These are phyloP conservation scores for Strongylocentrotus purpuratus DNA, from an alignment of 35 echinoderm and acorn worm species.

Conservation along the genomic window DNA sequence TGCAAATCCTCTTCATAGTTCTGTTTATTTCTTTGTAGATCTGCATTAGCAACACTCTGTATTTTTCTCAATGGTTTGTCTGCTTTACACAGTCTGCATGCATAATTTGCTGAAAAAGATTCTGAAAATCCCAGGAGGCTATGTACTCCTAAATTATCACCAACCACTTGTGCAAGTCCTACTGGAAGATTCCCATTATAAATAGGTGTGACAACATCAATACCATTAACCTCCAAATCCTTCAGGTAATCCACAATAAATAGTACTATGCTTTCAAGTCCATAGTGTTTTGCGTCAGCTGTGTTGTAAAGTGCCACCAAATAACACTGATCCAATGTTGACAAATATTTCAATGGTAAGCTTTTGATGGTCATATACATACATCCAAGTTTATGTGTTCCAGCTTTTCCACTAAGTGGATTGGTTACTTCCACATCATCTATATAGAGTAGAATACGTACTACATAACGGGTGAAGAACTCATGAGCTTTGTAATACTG, in stretches of 20 bases:
- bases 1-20: constrained; percentile 64
- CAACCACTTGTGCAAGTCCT: constrained; percentile 63
- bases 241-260: constrained; percentile 60
- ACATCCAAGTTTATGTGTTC: constrained; percentile 66
- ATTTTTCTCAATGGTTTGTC: neutral
- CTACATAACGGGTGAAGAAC: constrained; percentile 24
- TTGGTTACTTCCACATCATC: constrained; percentile 70
- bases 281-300: constrained; percentile 59
- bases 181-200: constrained; percentile 56
- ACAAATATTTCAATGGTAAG: constrained; percentile 56
- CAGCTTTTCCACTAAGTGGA: constrained; percentile 62
- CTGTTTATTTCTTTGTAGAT: neutral
- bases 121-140: constrained; percentile 69
- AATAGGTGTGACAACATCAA: constrained; percentile 36
- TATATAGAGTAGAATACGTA: constrained; percentile 53
- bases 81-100: constrained; percentile 53
- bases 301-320: constrained; percentile 66
- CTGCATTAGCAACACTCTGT: neutral
- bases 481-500: neutral
- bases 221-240: constrained; percentile 44
- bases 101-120: constrained; percentile 61
- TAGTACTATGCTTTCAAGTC: constrained; percentile 42
- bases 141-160: constrained; percentile 75
- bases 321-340: constrained; percentile 63
- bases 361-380: constrained; percentile 63